phyloP scores from a whole-genome alignment of 2,888 invertebrate species.

The Euclidia mi region DNA sequence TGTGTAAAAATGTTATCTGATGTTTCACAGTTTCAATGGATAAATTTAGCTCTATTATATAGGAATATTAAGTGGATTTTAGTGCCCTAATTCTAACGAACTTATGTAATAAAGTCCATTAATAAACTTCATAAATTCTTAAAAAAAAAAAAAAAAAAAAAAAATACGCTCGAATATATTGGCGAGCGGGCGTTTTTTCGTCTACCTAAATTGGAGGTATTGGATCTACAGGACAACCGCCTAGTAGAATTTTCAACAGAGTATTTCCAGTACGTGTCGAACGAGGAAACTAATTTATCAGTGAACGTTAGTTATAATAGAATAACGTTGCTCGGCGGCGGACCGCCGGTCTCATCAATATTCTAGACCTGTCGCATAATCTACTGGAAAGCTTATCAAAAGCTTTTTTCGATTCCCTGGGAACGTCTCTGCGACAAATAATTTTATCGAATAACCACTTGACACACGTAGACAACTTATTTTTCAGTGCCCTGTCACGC shows the following conservation, averaged over 20 bases:
- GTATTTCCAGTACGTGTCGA: constrained; percentile 91
- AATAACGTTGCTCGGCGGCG: constrained; percentile 75
- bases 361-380: constrained; percentile 90
- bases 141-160: too few relatives aligned
- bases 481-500: constrained; percentile 61
- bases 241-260: constrained; percentile 91
- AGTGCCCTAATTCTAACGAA: constrained; percentile 35
- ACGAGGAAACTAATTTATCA: constrained; percentile 89
- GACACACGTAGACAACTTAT: constrained; percentile 79
- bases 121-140: constrained; percentile 30
- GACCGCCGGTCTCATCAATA: constrained; percentile 85
- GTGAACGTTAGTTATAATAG: constrained; percentile 93
- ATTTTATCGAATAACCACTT: constrained; percentile 91
- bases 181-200: constrained; percentile 92
- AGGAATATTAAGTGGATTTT: constrained; percentile 26
- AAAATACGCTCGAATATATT: constrained; percentile 92
- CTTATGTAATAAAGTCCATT: constrained; percentile 25
- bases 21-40: constrained; percentile 39
- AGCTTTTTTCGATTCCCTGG: constrained; percentile 87
- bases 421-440: constrained; percentile 64
- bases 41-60: constrained; percentile 29
- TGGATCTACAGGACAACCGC: constrained; percentile 94
- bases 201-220: constrained; percentile 91
- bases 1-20: constrained; percentile 34
- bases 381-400: constrained; percentile 83